A percentile compares a stretch with the other conserved stretches of the same genome.
phyloP scores from a whole-genome alignment of 2,113 vertebrate genomes.

The Myiozetetes cayanensis region DNA sequence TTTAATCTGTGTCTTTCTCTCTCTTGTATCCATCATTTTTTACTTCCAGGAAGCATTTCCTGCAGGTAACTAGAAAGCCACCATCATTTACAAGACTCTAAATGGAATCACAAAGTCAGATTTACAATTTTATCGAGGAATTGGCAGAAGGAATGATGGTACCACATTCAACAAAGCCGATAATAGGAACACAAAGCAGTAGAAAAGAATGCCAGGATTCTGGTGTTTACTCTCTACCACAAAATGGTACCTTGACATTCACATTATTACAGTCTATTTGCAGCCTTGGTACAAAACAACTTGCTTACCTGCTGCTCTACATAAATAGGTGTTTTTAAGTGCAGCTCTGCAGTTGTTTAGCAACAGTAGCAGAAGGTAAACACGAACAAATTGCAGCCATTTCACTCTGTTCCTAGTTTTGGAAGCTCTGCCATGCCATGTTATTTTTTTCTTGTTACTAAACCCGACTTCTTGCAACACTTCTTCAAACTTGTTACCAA shows the following conservation, averaged over 20 bases:
- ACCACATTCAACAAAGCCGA: not conserved
- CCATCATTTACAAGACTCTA: not conserved
- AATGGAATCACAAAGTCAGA: not conserved
- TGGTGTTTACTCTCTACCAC: not conserved
- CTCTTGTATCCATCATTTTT: not conserved
- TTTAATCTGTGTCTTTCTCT: not conserved
- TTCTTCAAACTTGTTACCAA: not conserved
- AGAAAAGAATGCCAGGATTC: not conserved
- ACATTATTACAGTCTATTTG: not conserved
- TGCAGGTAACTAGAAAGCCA: not conserved
- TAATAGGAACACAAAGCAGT: not conserved
- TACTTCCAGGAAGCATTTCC: not conserved
- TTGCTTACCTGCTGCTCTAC: not conserved
- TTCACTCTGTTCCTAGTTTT: not conserved
- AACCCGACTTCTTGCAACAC: not conserved
- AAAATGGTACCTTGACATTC: not conserved
- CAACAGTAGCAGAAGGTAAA: slow-evolving; percentile 2
- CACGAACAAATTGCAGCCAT: not conserved
- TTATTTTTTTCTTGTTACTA: not conserved
- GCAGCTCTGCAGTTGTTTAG: slow-evolving; percentile 14
- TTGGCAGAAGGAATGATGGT: not conserved
- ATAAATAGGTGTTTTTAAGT: slow-evolving; percentile 1
- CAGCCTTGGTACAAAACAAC: not conserved
- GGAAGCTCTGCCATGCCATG: not conserved
- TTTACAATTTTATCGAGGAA: not conserved